phyloP scores from a whole-genome alignment of 2,113 vertebrate species.

The Struthio camelus region DNA sequence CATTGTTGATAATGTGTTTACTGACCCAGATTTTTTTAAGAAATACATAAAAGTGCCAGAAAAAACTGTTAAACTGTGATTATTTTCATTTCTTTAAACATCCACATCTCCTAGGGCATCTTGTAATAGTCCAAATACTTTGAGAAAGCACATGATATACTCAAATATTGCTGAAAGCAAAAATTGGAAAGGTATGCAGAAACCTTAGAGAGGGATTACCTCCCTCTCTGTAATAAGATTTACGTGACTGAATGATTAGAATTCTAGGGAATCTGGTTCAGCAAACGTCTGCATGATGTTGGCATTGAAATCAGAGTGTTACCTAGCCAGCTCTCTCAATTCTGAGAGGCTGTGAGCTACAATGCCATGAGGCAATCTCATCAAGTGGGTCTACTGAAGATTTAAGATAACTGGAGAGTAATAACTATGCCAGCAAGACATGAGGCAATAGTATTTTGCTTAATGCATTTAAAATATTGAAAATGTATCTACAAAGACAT shows the following conservation, averaged over 20 bases:
- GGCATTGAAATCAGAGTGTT: neutral
- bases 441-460: neutral
- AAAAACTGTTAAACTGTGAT: conserved; percentile 47
- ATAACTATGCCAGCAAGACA: neutral
- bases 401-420: neutral
- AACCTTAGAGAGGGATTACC: neutral
- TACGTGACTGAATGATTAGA: conserved; percentile 17
- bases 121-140: conserved; percentile 2
- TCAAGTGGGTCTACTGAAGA: neutral
- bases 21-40: conserved; percentile 32
- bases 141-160: neutral
- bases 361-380: neutral
- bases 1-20: conserved; percentile 25
- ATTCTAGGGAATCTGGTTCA: conserved; percentile 17
- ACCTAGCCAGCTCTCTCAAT: neutral
- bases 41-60: conserved; percentile 49
- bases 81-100: conserved; percentile 52
- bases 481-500: neutral
- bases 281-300: conserved; percentile 19
- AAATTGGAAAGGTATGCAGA: neutral
- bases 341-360: neutral
- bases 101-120: conserved; percentile 21
- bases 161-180: neutral
- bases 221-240: neutral
- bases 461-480: neutral